Conservation (phyloP, 2,888 invertebrate genomes). For the Trypoxylon attenuatum region DNA sequence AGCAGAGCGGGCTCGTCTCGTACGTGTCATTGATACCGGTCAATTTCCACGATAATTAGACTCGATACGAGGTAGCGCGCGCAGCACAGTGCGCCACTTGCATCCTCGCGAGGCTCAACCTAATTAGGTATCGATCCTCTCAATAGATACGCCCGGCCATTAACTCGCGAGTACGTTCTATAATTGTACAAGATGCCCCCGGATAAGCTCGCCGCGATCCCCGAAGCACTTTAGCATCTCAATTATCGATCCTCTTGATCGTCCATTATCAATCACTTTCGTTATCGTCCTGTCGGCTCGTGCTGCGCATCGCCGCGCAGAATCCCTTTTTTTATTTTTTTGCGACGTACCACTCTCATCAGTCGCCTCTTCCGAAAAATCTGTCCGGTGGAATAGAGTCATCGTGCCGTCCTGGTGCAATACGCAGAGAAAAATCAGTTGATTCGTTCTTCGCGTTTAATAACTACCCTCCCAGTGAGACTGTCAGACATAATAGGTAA, state of each 20-base stretch:
- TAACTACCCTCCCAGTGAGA: no score
- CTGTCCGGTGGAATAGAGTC: no score
- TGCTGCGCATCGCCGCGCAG: not conserved
- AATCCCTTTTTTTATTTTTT: no score
- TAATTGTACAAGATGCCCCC: constrained; percentile 39
- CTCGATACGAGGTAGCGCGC: constrained; percentile 26
- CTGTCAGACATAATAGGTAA: no score
- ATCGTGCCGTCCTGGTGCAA: no score
- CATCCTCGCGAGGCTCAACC: constrained; percentile 44
- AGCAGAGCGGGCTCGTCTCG: constrained; percentile 13
- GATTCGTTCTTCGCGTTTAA: no score
- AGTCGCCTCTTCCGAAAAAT: no score
- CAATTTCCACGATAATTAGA: constrained; percentile 56
- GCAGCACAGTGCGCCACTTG: not conserved
- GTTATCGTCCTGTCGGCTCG: not conserved
- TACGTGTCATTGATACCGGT: constrained; percentile 47
- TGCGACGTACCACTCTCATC: no score
- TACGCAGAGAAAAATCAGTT: no score
- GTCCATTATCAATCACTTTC: constrained; percentile 24
- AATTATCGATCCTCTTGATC: constrained; percentile 43
- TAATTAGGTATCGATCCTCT: constrained; percentile 52
- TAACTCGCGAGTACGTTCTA: constrained; percentile 36
- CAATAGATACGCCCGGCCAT: constrained; percentile 46
- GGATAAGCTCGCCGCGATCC: constrained; percentile 30
- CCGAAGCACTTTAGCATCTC: constrained; percentile 28